Percentiles rank a stretch among this genome's conserved stretches.
phyloP scores from a whole-genome alignment of 2,113 vertebrate genomes.

The Acrocephalus kingi region DNA sequence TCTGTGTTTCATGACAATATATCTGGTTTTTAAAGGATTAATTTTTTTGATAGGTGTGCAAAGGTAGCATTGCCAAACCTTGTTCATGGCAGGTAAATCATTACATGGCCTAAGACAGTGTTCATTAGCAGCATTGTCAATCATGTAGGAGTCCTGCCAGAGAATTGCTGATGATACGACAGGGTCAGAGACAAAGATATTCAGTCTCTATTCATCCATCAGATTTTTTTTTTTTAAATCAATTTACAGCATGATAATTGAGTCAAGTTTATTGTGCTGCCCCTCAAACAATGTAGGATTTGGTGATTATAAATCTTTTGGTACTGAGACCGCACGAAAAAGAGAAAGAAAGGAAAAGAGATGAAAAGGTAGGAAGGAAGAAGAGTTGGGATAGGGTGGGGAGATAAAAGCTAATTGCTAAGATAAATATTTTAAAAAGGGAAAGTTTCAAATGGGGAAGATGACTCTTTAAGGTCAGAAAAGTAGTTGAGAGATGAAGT shows the following conservation, averaged over 20 bases:
- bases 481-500: slow-evolving; percentile 42
- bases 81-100: slow-evolving; percentile 73
- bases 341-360: neutral
- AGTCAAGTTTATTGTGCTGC: slow-evolving; percentile 63
- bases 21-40: slow-evolving; percentile 9
- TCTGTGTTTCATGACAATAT: neutral
- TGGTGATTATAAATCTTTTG: slow-evolving; percentile 49
- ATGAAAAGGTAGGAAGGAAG: neutral
- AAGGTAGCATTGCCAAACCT: slow-evolving; percentile 51
- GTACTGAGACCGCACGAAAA: slow-evolving; percentile 30
- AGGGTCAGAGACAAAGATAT: slow-evolving; percentile 75
- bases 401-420: slow-evolving; percentile 45
- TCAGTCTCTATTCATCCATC: slow-evolving; percentile 79
- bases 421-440: slow-evolving; percentile 35
- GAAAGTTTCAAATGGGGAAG: neutral
- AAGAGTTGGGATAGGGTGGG: neutral
- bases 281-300: slow-evolving; percentile 52
- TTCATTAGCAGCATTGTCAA: slow-evolving; percentile 81
- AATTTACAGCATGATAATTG: slow-evolving; percentile 74
- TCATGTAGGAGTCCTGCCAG: slow-evolving; percentile 66
- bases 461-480: slow-evolving; percentile 9
- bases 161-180: slow-evolving; percentile 61
- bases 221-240: slow-evolving; percentile 75
- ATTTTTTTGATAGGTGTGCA: slow-evolving; percentile 25
- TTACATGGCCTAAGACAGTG: slow-evolving; percentile 71